phyloP scores from a whole-genome alignment of 2,888 invertebrate species.

The Mythimna impura region DNA sequence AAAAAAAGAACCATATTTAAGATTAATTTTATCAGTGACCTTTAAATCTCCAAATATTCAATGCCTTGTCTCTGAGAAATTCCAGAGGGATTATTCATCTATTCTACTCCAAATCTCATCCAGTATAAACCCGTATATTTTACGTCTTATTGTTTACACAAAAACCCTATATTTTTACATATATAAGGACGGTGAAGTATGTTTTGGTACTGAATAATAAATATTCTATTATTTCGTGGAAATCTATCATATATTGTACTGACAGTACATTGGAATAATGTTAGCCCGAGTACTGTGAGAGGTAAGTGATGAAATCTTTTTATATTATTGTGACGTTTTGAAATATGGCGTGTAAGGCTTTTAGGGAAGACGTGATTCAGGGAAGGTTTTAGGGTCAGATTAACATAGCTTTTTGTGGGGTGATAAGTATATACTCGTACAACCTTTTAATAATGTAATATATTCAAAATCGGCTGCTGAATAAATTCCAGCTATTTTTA shows the following conservation, averaged over 20 bases:
- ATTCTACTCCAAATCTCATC: slow-evolving; percentile 16
- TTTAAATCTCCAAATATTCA: background rate
- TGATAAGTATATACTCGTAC: background rate
- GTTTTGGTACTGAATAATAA: slow-evolving; percentile 42
- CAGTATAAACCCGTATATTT: slow-evolving; percentile 27
- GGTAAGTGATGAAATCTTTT: slow-evolving; percentile 42
- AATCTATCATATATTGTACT: slow-evolving; percentile 41
- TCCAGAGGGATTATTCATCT: background rate
- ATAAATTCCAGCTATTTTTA: too few species aligned
- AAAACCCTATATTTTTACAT: slow-evolving; percentile 11
- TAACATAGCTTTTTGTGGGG: slow-evolving; percentile 16
- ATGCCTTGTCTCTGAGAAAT: too few species aligned
- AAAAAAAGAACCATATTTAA: too few species aligned
- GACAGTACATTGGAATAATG: slow-evolving; percentile 47
- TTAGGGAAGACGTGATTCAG: slow-evolving; percentile 23
- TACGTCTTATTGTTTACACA: slow-evolving; percentile 26
- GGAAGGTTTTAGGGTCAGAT: slow-evolving; percentile 15
- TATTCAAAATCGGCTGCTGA: too few species aligned
- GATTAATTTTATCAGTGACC: too few species aligned
- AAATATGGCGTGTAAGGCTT: slow-evolving; percentile 41
- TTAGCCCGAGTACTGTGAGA: slow-evolving; percentile 14
- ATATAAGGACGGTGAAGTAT: slow-evolving; percentile 10
- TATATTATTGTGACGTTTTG: slow-evolving; percentile 40
- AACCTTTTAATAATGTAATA: background rate
- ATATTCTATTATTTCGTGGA: slow-evolving; percentile 24